A percentile compares a stretch with the other conserved stretches of the same genome.
Evolutionary conservation across 2,797 vertebrate genomes (phyloP).

Genomic region (Falco cherrug): DNA sequence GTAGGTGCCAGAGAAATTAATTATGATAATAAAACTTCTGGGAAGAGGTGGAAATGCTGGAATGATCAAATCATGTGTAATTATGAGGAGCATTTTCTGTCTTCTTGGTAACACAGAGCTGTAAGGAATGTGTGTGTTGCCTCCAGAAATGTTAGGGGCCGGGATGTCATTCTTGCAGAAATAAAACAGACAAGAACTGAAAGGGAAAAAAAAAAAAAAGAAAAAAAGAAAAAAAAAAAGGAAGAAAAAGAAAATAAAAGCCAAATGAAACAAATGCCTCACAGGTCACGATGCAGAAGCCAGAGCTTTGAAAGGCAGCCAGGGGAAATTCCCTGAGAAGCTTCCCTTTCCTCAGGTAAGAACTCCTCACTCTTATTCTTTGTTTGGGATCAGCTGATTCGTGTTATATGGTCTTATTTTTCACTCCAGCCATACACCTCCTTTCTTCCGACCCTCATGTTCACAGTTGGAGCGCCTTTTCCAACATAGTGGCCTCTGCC

Average conservation of each 20-base stretch:
- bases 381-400: slow-evolving; percentile 14
- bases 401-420: background rate
- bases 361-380: background rate
- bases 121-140: slow-evolving; percentile 8
- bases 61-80: slow-evolving; percentile 38
- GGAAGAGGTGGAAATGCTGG: slow-evolving; percentile 46
- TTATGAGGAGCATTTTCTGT: slow-evolving; percentile 29
- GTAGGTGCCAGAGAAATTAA: slow-evolving; percentile 61
- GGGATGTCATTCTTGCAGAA: slow-evolving; percentile 21
- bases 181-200: slow-evolving; percentile 7
- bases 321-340: slow-evolving; percentile 48
- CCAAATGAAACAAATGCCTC: slow-evolving; percentile 54
- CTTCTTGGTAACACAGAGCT: background rate
- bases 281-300: background rate
- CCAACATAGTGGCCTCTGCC: background rate
- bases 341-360: slow-evolving; percentile 5
- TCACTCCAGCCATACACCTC: background rate
- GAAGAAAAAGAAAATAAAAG: background rate
- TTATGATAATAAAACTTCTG: slow-evolving; percentile 55
- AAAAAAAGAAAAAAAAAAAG: accelerated
- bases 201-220: background rate
- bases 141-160: slow-evolving; percentile 43
- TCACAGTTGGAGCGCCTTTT: background rate
- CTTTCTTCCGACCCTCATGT: background rate
- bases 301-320: background rate